Base-by-base conservation (phyloP, 2,797 vertebrate genomes). In the Euphonia xanthogaster region DNA sequence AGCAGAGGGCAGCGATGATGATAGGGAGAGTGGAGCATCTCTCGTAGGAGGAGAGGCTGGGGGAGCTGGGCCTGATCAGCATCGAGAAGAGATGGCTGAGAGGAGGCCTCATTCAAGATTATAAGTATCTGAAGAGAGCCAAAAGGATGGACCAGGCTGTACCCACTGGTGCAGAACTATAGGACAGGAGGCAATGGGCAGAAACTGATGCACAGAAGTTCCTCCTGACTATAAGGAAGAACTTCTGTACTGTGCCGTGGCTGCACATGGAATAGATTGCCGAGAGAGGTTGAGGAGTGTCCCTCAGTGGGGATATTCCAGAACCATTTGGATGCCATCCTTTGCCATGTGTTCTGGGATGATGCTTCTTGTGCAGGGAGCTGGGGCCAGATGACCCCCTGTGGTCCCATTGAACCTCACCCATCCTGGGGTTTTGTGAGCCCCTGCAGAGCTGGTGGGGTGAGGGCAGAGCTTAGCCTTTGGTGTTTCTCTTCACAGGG, bases 151-250 rank as follows among this genome's bases (percentile, higher is more conserved):
- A 20, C 14, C 33, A 5, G 58, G 33, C 44, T 42, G 22, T 53
- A 12, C 15, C 9, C 33, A 0, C 15, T 31, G 44, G 12, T 57
- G 50, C 39, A 7, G 44, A 33, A 3, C 24, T 25, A 0, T 4
- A 19, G 44, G 8, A 14, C 37, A 5, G 21, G 42, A 62, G 37
- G 44, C n/a, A 33, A 0, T 12, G 21, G 63, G 44, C 57, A 23
- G 39, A 58, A 65, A 28, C 6, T 40, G 42, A 33, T 16, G 79
- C 14, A 8, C 33, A 17, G 30, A 14, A 45, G 7, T 71, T 83
- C n/a, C 21, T 8, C 12, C 10, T 58, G 51, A 23, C 20, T 35
- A 12, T 35, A 5, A 33, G 4, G n/a, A 23, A 31, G 23, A 51
- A 27, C 13, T 8, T 40, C 22, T n/a, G 18, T 28, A 6, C 28